A percentile compares a stretch with the other conserved stretches of the same genome.
Evolutionary conservation across 1,140 invertebrate species (phyloP).

Genomic region (Bombus confusus): DNA sequence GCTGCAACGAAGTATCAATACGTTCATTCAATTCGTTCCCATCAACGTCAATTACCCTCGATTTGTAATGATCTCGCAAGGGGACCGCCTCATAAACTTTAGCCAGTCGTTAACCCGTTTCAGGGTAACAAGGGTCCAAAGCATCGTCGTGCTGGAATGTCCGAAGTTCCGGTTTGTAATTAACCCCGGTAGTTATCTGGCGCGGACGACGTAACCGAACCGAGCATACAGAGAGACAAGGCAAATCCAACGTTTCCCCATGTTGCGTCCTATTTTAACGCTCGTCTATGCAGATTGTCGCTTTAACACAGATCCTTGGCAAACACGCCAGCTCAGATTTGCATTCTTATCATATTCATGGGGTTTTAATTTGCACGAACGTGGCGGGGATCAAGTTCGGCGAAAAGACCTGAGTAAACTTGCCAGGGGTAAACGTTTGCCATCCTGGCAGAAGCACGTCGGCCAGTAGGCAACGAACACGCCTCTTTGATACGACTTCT

Average conservation of each 20-base stretch:
- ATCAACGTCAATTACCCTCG: not conserved
- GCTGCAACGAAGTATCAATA: too few species aligned
- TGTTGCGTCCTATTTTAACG: conserved; percentile 24
- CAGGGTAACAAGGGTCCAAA: conserved; percentile 35
- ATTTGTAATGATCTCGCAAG: conserved; percentile 7
- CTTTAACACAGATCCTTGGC: conserved; percentile 67
- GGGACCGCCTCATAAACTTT: conserved; percentile 43
- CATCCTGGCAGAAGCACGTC: not conserved
- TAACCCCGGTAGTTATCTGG: conserved; percentile 50
- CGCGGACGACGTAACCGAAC: conserved; percentile 9
- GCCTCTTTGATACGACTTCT: conserved; percentile 48
- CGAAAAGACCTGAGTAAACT: conserved; percentile 51
- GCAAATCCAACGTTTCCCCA: conserved; percentile 13
- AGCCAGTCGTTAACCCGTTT: conserved; percentile 47
- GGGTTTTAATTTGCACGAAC: conserved; percentile 70
- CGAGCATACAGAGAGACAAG: not conserved
- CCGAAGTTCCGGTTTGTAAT: conserved; percentile 53
- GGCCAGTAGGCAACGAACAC: not conserved
- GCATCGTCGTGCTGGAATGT: conserved; percentile 38
- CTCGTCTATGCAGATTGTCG: conserved; percentile 70
- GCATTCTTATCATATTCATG: conserved; percentile 77
- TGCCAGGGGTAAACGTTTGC: conserved; percentile 22
- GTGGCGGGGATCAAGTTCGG: conserved; percentile 40
- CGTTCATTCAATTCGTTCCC: not conserved
- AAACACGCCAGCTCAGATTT: conserved; percentile 69